Base-by-base conservation (phyloP, 2,888 invertebrate species). In the Pollenia griseotomentosa region DNA sequence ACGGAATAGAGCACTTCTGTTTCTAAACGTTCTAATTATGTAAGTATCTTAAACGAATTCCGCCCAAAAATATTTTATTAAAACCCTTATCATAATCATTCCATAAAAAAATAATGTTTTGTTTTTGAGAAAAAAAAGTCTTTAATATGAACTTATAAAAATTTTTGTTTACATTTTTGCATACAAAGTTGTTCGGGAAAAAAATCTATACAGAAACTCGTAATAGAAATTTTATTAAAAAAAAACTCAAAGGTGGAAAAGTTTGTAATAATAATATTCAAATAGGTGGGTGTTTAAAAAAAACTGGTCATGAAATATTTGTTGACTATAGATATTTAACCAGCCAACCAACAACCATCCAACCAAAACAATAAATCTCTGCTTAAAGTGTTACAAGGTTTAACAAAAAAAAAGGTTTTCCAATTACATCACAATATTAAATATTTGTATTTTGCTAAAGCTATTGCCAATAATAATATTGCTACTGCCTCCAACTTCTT, bases 371-470 rank as follows among this genome's bases (percentile, higher is more conserved):
- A 83, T 83, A 70, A 86, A 79, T 86, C 79, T 80, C 57, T 51
- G 77, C 48, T 71, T 73, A 81, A 33, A 68, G 65, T 83, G 80
- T 86, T 86, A 86, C 83, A 86, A 86, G 86, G 86, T 71, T 74
- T 80, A 16, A 51, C 63, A 23, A 74, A 19, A 19, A 19, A 46
- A 53, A 63, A 83, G 68, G 23, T 74, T 73, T 74, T 77, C 77
- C 70, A 65, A 73, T 85, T 85, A 73, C 66, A 71, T 85, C 66
- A 77, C 55, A 73, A 40, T 48, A 42, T 80, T 53, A 33, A 33
- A 33, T 33, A 40, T 53, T 46, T 63, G 33, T 10, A 61, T 61
- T 78, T 61, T 61, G 19, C 51, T 46, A 19, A 63, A 55, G 46
- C 55, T 48, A 10, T 57, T 71, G 42, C 44, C 68, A 33, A 46